phyloP scores from a whole-genome alignment of 2,888 invertebrate genomes.

The Hemicrepidius hirtus region DNA sequence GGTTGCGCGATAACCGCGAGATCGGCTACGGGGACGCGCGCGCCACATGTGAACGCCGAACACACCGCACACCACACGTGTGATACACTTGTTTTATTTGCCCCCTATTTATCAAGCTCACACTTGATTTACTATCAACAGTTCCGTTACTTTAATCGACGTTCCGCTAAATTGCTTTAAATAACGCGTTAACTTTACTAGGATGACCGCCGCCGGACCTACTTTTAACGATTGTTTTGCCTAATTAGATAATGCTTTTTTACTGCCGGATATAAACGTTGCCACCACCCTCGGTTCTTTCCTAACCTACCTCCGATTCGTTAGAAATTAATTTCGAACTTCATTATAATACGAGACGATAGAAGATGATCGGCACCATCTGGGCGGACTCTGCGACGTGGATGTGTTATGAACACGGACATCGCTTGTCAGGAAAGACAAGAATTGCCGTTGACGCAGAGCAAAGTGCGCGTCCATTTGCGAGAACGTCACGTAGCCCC shows the following conservation, averaged over 20 bases:
- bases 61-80: constrained; percentile 54
- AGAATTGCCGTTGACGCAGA: constrained; percentile 59
- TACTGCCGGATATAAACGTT: constrained; percentile 9
- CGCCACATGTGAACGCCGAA: constrained; percentile 39
- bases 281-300: constrained; percentile 20
- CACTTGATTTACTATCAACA: constrained; percentile 66
- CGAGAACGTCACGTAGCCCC: constrained; percentile 19
- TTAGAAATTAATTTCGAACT: constrained; percentile 61
- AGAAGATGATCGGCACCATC: constrained; percentile 57
- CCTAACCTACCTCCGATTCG: constrained; percentile 47
- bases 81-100: constrained; percentile 56
- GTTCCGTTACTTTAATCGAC: constrained; percentile 59
- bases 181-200: constrained; percentile 45
- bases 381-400: constrained; percentile 56
- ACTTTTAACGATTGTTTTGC: constrained; percentile 17
- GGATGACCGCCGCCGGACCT: constrained; percentile 16
- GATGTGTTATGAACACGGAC: constrained; percentile 58
- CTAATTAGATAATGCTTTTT: constrained; percentile 22
- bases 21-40: constrained; percentile 32
- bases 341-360: constrained; percentile 57
- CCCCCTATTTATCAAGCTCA: constrained; percentile 63
- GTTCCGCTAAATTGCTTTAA: constrained; percentile 49
- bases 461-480: constrained; percentile 42
- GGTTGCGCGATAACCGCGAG: constrained; percentile 60
- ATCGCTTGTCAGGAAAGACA: constrained; percentile 56